Evolutionary conservation across 92 coral and sea anemone species (phyloP), one percentile per base, ranked within the genome.

Genomic region (Galaxea fascicularis): DNA sequence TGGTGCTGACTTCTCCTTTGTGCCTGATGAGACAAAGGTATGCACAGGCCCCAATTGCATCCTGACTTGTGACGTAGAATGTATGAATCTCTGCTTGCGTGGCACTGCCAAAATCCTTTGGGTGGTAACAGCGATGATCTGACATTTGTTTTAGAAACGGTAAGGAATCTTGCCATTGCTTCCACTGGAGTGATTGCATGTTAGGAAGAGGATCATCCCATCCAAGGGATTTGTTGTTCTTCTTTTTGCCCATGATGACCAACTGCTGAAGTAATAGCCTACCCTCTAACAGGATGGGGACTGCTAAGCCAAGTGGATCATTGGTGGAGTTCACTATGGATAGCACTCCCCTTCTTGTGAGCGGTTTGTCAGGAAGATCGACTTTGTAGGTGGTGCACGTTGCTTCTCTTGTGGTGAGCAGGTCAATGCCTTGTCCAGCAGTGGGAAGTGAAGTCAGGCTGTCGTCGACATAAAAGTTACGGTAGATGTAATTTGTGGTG

Each of bases 121-220:
- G 63, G 58, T 76, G 88, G 59, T 81, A 82, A 27, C 87, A 83
- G 27, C 89, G 66, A 30, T 49, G 75, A 8, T 83, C 79, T 0
- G 57, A 3, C 20, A 89, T 70, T 25, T 83, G 47, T 53, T 83
- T 88, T 56, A 89, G 57, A 28, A 59, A 76, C 0, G 29, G 30
- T 18, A 88, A 68, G 9, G 73, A 28, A 49, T 41, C 39, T 53
- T 27, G 41, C 88, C 91, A 88, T 25, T 74, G 57, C 63, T 88
- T 87, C 88, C 91, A 82, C 76, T 65, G 64, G 45, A 25, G 49
- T 46, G 27, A 27, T 13, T 79, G 82, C 18, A 39, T 39, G 10
- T 87, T 76, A 20, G 90, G 91, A 3, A 87, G 80, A 15, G 87
- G 87, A 13, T 87, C 91, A 76, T 87, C 91, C 91, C 91, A 87